phyloP scores from a whole-genome alignment of 2,888 invertebrate species.

The Ochropacha duplaris region DNA sequence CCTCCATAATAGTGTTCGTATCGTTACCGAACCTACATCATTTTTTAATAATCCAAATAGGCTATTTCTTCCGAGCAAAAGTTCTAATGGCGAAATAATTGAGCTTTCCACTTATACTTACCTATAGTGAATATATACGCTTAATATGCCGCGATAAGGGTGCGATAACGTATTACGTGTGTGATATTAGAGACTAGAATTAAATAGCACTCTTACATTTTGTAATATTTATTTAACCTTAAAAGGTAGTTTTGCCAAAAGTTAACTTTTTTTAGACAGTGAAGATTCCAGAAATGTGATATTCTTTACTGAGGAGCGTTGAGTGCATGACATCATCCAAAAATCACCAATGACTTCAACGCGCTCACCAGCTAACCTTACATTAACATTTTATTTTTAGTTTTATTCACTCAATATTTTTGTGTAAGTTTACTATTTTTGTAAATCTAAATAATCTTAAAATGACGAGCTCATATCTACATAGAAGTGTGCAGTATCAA shows the following conservation, averaged over 20 bases:
- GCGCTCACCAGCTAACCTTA: background rate
- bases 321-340: background rate
- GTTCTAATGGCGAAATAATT: constrained; percentile 68
- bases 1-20: constrained; percentile 8
- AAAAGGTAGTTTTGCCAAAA: too few species aligned
- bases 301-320: background rate
- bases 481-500: constrained; percentile 21
- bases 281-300: too few species aligned
- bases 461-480: background rate
- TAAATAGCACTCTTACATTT: background rate
- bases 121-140: constrained; percentile 35
- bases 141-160: constrained; percentile 38
- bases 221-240: background rate
- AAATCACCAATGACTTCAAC: background rate
- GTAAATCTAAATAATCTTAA: background rate
- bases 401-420: too few species aligned
- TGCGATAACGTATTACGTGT: constrained; percentile 27
- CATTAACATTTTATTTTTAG: background rate
- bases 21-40: constrained; percentile 16
- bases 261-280: too few species aligned
- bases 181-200: background rate
- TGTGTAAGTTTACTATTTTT: too few species aligned
- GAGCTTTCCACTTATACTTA: constrained; percentile 48
- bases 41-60: constrained; percentile 57
- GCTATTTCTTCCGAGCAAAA: constrained; percentile 47